A percentile compares a stretch with the other conserved stretches of the same genome.
Conservation (phyloP, 2,888 invertebrate genomes). For the Diaperis boleti region DNA sequence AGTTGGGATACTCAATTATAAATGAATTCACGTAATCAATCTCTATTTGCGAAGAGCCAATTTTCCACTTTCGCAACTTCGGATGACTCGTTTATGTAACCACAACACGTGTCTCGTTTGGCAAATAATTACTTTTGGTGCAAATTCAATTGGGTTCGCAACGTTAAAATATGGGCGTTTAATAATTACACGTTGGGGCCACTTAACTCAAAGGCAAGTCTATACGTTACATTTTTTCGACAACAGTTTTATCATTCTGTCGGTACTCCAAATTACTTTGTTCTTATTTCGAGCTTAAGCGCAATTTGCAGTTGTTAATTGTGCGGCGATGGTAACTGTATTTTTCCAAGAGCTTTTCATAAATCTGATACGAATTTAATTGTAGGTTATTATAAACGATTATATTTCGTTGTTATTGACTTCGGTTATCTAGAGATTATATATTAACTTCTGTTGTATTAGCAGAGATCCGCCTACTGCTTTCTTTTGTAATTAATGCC, state of each 20-base stretch:
- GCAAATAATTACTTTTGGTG: conserved; percentile 9
- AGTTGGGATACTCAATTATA: no score
- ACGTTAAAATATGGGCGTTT: conserved; percentile 27
- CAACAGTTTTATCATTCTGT: conserved; percentile 4
- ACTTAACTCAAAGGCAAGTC: conserved; percentile 6
- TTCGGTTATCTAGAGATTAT: conserved; percentile 39
- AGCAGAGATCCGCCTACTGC: conserved; percentile 53
- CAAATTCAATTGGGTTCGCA: conserved; percentile 28
- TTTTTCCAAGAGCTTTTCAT: conserved; percentile 15
- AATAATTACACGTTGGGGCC: conserved; percentile 21
- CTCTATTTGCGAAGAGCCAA: conserved; percentile 1
- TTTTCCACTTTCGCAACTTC: not conserved
- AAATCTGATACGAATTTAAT: conserved; percentile 42
- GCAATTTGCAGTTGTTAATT: conserved; percentile 20
- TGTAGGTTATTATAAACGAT: conserved; percentile 39
- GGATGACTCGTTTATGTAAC: conserved; percentile 9
- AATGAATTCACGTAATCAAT: no score
- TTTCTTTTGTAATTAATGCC: conserved; percentile 57
- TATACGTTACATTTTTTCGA: conserved; percentile 16
- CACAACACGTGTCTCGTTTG: not conserved
- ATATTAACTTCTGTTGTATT: conserved; percentile 55
- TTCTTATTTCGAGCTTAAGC: not conserved
- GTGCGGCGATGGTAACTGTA: conserved; percentile 13
- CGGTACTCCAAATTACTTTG: not conserved
- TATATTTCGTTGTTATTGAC: conserved; percentile 38